Evolutionary conservation across 2,888 invertebrate species (phyloP).

Genomic region (Noctua comes): DNA sequence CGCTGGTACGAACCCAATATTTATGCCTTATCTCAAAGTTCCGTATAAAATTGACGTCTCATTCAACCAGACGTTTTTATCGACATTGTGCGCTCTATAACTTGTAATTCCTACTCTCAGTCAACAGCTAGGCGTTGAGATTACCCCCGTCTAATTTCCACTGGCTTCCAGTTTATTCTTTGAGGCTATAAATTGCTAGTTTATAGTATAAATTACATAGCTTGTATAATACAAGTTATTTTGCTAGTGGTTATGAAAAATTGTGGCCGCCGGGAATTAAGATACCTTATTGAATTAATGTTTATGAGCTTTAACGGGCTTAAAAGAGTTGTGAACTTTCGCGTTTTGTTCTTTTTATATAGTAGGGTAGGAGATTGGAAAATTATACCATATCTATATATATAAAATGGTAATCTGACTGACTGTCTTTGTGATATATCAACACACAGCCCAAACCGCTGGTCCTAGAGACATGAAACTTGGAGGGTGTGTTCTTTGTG

Average conservation of each 20-base stretch:
- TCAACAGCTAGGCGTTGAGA: constrained; percentile 70
- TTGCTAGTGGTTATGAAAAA: constrained; percentile 64
- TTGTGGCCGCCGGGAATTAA: constrained; percentile 41
- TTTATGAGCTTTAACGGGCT: constrained; percentile 15
- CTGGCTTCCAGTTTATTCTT: constrained; percentile 73
- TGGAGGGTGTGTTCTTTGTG: too few species aligned
- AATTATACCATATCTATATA: background rate
- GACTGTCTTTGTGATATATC: too few species aligned
- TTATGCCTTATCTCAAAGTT: background rate
- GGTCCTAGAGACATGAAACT: too few species aligned
- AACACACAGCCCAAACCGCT: too few species aligned
- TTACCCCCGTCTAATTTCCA: constrained; percentile 75
- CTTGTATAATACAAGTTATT: constrained; percentile 57
- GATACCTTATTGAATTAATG: constrained; percentile 34
- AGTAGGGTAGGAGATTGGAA: background rate
- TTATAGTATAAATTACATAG: constrained; percentile 65
- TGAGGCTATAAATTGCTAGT: constrained; percentile 75
- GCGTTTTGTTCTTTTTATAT: background rate
- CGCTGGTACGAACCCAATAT: background rate
- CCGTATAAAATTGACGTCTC: background rate
- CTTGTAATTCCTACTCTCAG: constrained; percentile 28
- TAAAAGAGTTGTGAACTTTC: constrained; percentile 1
- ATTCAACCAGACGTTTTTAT: background rate
- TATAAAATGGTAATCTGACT: too few species aligned
- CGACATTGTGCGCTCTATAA: constrained; percentile 34